phyloP scores from a whole-genome alignment of 2,797 vertebrate genomes.

The Anas acuta region DNA sequence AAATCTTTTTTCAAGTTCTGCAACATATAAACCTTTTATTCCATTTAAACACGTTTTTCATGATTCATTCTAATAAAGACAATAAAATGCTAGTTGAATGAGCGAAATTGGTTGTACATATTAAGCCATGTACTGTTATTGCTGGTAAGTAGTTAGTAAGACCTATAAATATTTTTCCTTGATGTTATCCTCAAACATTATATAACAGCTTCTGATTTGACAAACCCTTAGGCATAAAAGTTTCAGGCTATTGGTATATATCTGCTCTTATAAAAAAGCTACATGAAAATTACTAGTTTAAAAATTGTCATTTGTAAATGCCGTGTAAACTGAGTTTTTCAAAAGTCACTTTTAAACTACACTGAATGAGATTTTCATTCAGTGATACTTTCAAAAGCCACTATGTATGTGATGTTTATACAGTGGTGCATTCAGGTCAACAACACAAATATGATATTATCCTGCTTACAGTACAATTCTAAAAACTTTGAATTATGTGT shows the following conservation, averaged over 20 bases:
- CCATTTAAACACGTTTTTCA: not conserved
- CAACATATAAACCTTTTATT: not conserved
- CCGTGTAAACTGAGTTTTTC: not conserved
- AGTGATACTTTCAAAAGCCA: too few relatives aligned
- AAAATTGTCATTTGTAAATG: not conserved
- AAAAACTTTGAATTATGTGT: not conserved
- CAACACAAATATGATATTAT: not conserved
- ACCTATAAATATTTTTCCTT: not conserved
- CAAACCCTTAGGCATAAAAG: not conserved
- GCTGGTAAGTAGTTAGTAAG: constrained; percentile 26
- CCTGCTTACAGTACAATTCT: not conserved
- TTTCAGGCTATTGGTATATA: not conserved
- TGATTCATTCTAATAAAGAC: not conserved
- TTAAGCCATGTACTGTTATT: constrained; percentile 20
- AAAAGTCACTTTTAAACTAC: not conserved
- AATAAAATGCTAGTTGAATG: not conserved
- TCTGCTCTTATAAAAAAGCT: not conserved
- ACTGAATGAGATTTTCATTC: not conserved
- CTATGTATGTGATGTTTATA: not conserved
- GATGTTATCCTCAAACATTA: not conserved
- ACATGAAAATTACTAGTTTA: not conserved
- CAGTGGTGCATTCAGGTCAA: not conserved
- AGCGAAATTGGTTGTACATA: not conserved
- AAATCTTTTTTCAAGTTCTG: not conserved
- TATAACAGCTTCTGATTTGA: constrained; percentile 9